Percentiles rank a stretch among this genome's conserved stretches.
Evolutionary conservation across 35 echinoderm and acorn worm genomes (phyloP).

Genomic region (Acanthaster planci): DNA sequence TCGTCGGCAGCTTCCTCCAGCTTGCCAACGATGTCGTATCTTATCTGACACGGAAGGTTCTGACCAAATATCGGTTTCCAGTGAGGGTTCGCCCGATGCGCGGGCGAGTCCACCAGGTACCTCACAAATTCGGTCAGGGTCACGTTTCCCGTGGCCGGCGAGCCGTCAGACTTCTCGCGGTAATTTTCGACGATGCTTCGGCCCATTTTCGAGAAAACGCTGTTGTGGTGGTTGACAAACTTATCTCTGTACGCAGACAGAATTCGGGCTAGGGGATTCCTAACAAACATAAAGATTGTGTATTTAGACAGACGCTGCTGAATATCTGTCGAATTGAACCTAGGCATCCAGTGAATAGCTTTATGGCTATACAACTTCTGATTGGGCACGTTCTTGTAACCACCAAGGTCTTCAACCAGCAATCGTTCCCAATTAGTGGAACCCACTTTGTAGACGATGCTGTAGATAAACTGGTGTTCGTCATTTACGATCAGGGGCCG

Average conservation of each 20-base stretch:
- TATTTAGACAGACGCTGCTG: slow-evolving; percentile 55
- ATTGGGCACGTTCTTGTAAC: slow-evolving; percentile 80
- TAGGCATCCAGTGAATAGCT: slow-evolving; percentile 73
- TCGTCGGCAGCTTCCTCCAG: slow-evolving; percentile 76
- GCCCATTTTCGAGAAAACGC: slow-evolving; percentile 62
- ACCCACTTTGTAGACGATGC: slow-evolving; percentile 92
- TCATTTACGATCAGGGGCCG: slow-evolving; percentile 85
- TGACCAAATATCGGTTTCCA: slow-evolving; percentile 85
- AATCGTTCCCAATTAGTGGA: slow-evolving; percentile 92
- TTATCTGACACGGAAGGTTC: slow-evolving; percentile 73
- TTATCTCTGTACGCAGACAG: slow-evolving; percentile 93
- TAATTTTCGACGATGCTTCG: slow-evolving; percentile 59
- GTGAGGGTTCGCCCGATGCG: slow-evolving; percentile 66
- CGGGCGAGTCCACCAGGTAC: slow-evolving; percentile 57
- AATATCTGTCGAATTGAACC: slow-evolving; percentile 45
- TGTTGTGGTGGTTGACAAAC: slow-evolving; percentile 90
- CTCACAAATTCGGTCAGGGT: slow-evolving; percentile 79
- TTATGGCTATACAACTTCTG: slow-evolving; percentile 82
- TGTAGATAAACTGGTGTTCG: slow-evolving; percentile 77
- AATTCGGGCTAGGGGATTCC: slow-evolving; percentile 84
- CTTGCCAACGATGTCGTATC: slow-evolving; percentile 82
- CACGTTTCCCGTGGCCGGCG: slow-evolving; percentile 52
- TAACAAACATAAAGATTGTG: slow-evolving; percentile 89
- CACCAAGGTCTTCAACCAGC: slow-evolving; percentile 79
- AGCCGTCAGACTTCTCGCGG: not conserved